Evolutionary conservation across 2,113 vertebrate genomes (phyloP).

Genomic region (Phaethornis superciliosus): DNA sequence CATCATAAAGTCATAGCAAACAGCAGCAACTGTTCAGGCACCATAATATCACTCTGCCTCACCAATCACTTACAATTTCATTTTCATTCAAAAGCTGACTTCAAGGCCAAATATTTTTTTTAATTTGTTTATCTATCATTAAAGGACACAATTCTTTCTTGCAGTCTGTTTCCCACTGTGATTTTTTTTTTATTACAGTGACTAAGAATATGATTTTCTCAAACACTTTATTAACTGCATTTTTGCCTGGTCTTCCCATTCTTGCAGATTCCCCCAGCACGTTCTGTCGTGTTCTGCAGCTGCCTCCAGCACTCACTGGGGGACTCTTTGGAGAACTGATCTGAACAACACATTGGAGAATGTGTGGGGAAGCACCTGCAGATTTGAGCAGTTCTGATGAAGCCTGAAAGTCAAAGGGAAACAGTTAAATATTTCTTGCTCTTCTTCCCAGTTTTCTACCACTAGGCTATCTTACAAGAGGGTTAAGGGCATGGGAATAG

Average conservation of each 20-base stretch:
- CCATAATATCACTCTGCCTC: background rate
- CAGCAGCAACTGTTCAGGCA: background rate
- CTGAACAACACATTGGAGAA: background rate
- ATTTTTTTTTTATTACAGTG: background rate
- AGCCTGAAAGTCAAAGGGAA: background rate
- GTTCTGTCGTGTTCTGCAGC: accelerated
- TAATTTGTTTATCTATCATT: background rate
- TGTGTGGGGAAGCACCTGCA: background rate
- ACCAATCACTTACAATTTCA: background rate
- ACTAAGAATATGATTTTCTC: background rate
- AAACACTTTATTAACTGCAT: background rate
- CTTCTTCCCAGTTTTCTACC: background rate
- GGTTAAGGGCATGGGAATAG: background rate
- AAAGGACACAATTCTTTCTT: background rate
- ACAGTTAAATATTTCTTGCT: background rate
- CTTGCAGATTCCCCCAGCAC: background rate
- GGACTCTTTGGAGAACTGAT: background rate
- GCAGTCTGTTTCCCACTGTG: background rate
- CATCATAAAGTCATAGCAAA: background rate
- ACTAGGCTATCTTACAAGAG: background rate
- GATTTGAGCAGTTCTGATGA: background rate
- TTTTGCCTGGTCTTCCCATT: background rate
- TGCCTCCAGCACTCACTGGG: accelerated
- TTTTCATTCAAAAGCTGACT: background rate
- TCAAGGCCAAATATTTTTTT: background rate